phyloP scores from a whole-genome alignment of 2,888 invertebrate genomes.

The Blera fallax region DNA sequence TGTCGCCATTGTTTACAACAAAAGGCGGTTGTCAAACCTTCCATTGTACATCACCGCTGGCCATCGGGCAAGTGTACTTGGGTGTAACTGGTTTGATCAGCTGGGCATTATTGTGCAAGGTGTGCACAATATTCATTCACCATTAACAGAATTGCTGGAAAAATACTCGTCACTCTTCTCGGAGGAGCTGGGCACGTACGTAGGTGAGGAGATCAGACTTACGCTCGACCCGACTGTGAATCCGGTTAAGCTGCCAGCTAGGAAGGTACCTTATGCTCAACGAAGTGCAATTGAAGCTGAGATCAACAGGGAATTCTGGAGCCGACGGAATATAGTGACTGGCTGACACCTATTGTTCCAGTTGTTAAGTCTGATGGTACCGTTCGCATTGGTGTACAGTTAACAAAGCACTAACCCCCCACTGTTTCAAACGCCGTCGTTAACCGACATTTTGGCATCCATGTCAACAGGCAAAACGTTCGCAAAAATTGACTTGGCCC shows the following conservation, averaged over 20 bases:
- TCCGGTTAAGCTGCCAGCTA: constrained; percentile 3
- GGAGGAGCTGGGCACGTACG: constrained; percentile 26
- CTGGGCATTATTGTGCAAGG: constrained; percentile 54
- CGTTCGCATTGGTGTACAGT: constrained; percentile 61
- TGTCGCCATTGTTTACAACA: constrained; percentile 35
- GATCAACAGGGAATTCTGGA: constrained; percentile 72
- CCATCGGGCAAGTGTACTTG: constrained; percentile 29
- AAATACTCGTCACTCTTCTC: constrained; percentile 37
- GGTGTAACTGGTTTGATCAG: constrained; percentile 41
- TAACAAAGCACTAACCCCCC: constrained; percentile 73
- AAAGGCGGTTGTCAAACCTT: neutral
- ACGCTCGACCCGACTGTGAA: neutral
- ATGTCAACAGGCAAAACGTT: neutral
- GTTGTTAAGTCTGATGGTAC: constrained; percentile 58
- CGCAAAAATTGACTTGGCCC: neutral
- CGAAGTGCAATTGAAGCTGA: constrained; percentile 63
- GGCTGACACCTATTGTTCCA: constrained; percentile 3
- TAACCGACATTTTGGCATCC: neutral
- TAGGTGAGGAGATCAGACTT: neutral
- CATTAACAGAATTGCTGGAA: neutral
- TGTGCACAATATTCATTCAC: constrained; percentile 5
- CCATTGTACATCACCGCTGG: constrained; percentile 55
- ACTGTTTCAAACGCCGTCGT: constrained; percentile 20
- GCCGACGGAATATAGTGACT: constrained; percentile 52
- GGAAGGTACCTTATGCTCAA: constrained; percentile 59